phyloP scores from a whole-genome alignment of 2,888 invertebrate genomes.

The Atethmia centrago region DNA sequence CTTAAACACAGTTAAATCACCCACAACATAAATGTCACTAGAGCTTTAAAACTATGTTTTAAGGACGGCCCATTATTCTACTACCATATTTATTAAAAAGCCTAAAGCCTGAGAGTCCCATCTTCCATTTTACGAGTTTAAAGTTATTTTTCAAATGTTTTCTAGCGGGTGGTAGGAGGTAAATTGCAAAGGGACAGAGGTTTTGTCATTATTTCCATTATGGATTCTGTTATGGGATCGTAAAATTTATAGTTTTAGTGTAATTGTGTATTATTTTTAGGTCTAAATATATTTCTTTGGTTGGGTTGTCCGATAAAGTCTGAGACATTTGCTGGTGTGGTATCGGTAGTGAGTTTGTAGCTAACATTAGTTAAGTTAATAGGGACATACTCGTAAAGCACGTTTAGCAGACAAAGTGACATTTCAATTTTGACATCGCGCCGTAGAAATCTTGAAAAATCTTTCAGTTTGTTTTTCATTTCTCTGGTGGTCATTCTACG shows the following conservation, averaged over 20 bases:
- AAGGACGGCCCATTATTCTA: slow-evolving; percentile 29
- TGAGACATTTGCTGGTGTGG: not conserved
- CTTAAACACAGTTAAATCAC: slow-evolving; percentile 42
- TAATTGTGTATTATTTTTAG: slow-evolving; percentile 47
- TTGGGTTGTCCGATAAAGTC: not conserved
- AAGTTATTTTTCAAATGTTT: slow-evolving; percentile 49
- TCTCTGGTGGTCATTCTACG: not conserved
- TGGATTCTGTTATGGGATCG: slow-evolving; percentile 46
- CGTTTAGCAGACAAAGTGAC: no score
- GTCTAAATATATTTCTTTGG: slow-evolving; percentile 7
- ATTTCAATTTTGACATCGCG: not conserved
- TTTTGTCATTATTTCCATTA: slow-evolving; percentile 55
- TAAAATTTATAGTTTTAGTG: slow-evolving; percentile 49
- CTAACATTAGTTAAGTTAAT: no score
- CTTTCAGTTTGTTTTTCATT: not conserved
- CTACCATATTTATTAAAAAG: slow-evolving; percentile 45
- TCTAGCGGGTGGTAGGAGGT: slow-evolving; percentile 31
- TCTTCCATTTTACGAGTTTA: slow-evolving; percentile 45
- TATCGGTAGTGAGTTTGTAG: not conserved
- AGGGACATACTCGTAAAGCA: no score
- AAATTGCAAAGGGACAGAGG: slow-evolving; percentile 31
- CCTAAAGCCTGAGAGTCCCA: slow-evolving; percentile 13
- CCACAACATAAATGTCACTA: slow-evolving; percentile 48
- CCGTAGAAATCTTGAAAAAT: not conserved
- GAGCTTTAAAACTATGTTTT: slow-evolving; percentile 52